Percentiles rank a stretch among this genome's conserved stretches.
phyloP scores from a whole-genome alignment of 2,888 invertebrate genomes.

The Chrysotoxum bicinctum region DNA sequence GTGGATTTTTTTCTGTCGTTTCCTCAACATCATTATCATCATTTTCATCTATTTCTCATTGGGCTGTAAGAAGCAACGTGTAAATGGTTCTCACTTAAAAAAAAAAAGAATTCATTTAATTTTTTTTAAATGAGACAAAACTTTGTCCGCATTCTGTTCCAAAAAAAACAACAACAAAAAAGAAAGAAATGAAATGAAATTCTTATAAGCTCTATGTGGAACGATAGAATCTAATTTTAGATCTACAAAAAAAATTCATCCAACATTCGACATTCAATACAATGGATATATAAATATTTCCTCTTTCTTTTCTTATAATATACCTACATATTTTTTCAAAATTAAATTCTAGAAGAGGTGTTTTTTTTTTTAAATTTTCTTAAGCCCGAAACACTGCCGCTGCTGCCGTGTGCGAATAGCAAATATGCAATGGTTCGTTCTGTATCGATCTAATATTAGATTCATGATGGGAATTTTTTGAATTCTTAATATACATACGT shows the following conservation, averaged over 20 bases:
- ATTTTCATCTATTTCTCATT: slow-evolving; percentile 18
- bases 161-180: slow-evolving; percentile 37
- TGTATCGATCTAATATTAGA: slow-evolving; percentile 63
- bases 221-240: slow-evolving; percentile 66
- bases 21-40: not conserved
- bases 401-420: slow-evolving; percentile 55
- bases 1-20: slow-evolving; percentile 10
- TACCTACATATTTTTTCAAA: not conserved
- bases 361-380: slow-evolving; percentile 26
- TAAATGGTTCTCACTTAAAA: slow-evolving; percentile 39
- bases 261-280: slow-evolving; percentile 70
- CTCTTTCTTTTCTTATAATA: slow-evolving; percentile 17
- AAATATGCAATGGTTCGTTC: slow-evolving; percentile 63
- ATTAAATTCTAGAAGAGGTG: slow-evolving; percentile 23
- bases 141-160: slow-evolving; percentile 59
- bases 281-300: slow-evolving; percentile 48
- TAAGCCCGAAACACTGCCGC: not conserved
- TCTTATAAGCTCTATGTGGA: slow-evolving; percentile 68
- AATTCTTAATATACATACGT: slow-evolving; percentile 34
- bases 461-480: slow-evolving; percentile 50
- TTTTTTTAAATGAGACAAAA: slow-evolving; percentile 22
- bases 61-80: slow-evolving; percentile 14
- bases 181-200: slow-evolving; percentile 18
- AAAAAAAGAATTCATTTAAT: not conserved
- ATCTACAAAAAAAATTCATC: slow-evolving; percentile 35